Evolutionary conservation across 2,888 invertebrate genomes (phyloP).

Genomic region (Cyclophora punctaria): DNA sequence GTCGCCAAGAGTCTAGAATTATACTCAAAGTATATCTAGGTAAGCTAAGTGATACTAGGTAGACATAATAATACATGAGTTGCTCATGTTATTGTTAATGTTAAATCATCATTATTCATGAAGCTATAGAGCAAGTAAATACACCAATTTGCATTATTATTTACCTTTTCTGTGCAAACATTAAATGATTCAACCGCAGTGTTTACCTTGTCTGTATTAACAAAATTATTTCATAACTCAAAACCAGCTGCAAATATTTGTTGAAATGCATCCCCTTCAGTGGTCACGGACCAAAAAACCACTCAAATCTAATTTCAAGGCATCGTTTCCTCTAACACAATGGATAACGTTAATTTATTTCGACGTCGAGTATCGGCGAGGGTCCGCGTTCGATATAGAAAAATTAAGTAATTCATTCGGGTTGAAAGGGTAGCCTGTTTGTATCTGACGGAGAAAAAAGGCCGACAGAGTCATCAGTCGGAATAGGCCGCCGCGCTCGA

Average conservation of each 20-base stretch:
- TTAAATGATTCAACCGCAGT: constrained; percentile 4
- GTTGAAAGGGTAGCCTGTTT: constrained; percentile 66
- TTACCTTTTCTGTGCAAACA: neutral
- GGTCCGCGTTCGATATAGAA: constrained; percentile 54
- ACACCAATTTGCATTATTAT: no score
- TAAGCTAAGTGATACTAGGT: no score
- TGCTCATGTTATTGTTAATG: no score
- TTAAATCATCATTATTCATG: no score
- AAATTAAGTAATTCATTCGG: constrained; percentile 72
- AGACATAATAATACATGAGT: no score
- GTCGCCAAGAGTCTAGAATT: no score
- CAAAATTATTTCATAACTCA: constrained; percentile 16
- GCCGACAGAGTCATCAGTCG: constrained; percentile 53
- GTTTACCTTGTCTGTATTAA: constrained; percentile 10
- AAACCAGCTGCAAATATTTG: constrained; percentile 35
- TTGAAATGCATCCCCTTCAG: constrained; percentile 33
- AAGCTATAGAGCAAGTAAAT: no score
- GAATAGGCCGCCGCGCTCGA: constrained; percentile 51
- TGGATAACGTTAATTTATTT: constrained; percentile 63
- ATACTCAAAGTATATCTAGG: no score
- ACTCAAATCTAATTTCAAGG: constrained; percentile 42
- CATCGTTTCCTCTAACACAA: constrained; percentile 42
- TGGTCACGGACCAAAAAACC: constrained; percentile 40
- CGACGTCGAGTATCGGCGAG: constrained; percentile 48
- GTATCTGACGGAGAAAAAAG: constrained; percentile 66